Conservation (phyloP, 64 coral and sea anemone genomes). For the Dendrophyllia cribrosa region DNA sequence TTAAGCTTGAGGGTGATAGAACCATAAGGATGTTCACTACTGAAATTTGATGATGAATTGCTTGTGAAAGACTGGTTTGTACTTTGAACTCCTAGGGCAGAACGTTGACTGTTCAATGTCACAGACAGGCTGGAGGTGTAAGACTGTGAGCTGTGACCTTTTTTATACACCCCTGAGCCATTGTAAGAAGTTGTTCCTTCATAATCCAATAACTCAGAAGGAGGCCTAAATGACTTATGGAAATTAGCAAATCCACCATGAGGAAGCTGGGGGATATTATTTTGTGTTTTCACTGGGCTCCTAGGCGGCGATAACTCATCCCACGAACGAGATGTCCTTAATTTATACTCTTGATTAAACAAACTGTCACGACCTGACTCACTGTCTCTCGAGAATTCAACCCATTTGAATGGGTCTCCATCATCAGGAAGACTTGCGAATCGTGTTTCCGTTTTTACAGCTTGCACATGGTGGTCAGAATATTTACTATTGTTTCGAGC, state of each 20-base stretch:
- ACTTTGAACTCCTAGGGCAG: neutral
- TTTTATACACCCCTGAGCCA: neutral
- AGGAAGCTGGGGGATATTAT: neutral
- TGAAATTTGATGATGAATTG: slow-evolving; percentile 51
- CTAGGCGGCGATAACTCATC: slow-evolving; percentile 24
- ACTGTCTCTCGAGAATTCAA: neutral
- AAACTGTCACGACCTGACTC: neutral
- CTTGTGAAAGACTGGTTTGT: slow-evolving; percentile 45
- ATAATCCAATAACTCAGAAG: neutral
- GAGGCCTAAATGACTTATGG: slow-evolving; percentile 17
- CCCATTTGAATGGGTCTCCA: neutral
- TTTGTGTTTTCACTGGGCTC: slow-evolving; percentile 2
- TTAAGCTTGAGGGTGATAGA: slow-evolving; percentile 66
- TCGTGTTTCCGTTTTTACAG: slow-evolving; percentile 3
- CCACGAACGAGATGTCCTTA: slow-evolving; percentile 19
- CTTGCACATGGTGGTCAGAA: neutral
- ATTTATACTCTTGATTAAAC: neutral
- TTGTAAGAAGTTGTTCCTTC: neutral
- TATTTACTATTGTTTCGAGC: neutral
- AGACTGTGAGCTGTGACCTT: neutral
- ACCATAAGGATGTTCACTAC: slow-evolving; percentile 71
- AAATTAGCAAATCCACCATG: neutral
- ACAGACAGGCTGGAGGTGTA: slow-evolving; percentile 6
- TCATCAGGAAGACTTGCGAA: neutral
- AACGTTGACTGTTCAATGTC: slow-evolving; percentile 4